Conservation (phyloP, 2,797 vertebrate species). For the Graptemys geographica region DNA sequence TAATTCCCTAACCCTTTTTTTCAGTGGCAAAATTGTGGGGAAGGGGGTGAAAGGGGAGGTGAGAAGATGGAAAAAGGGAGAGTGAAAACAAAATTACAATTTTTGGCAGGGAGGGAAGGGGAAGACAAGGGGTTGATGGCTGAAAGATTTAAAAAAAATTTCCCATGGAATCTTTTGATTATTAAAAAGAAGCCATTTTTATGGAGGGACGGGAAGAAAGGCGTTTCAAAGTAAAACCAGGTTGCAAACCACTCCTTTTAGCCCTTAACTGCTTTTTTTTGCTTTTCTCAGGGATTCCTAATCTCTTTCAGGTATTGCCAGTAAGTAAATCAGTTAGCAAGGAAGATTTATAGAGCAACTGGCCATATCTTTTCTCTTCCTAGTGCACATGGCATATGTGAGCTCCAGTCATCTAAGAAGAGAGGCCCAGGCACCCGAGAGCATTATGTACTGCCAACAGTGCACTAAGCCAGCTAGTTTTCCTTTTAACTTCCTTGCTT, state of each 20-base stretch:
- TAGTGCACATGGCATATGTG: rapidly evolving
- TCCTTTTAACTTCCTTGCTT: background rate
- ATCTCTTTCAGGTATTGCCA: background rate
- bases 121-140: background rate
- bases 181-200: background rate
- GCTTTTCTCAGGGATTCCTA: background rate
- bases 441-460: background rate
- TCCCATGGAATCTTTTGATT: background rate
- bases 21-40: background rate
- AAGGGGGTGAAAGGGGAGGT: background rate
- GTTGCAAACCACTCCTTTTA: background rate
- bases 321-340: background rate
- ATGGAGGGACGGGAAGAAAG: background rate
- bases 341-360: background rate
- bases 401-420: background rate
- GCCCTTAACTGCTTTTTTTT: background rate
- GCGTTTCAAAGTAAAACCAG: background rate
- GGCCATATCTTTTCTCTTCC: background rate
- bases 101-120: background rate
- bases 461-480: background rate
- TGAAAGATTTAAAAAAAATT: background rate
- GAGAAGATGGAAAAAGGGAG: background rate
- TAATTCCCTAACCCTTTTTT: background rate
- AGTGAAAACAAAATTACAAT: background rate
- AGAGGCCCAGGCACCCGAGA: background rate